Percentiles rank a stretch among this genome's conserved stretches.
Conservation (phyloP, 2,797 vertebrate genomes). For the Tragopan temminckii region DNA sequence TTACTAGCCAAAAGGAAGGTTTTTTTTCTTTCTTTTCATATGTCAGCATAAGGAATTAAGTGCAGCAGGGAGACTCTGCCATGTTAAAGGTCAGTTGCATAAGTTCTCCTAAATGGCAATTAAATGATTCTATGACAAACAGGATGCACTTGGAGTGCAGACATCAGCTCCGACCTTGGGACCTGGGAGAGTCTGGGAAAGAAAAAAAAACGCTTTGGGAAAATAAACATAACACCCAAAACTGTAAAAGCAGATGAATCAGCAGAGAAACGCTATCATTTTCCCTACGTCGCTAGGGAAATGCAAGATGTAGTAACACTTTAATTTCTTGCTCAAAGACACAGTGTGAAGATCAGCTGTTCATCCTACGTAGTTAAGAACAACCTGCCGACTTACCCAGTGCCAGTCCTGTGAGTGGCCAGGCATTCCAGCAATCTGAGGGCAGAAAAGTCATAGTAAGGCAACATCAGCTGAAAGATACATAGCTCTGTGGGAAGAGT, state of each 20-base stretch:
- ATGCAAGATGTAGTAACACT: slow-evolving; percentile 48
- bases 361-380: neutral
- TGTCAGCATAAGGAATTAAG: slow-evolving; percentile 64
- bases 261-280: slow-evolving; percentile 48
- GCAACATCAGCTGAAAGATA: neutral
- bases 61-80: slow-evolving; percentile 61
- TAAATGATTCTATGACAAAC: slow-evolving; percentile 78
- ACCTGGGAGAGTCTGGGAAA: slow-evolving; percentile 82
- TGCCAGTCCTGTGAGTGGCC: neutral
- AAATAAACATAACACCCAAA: slow-evolving; percentile 73
- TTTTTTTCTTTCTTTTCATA: slow-evolving; percentile 63
- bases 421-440: neutral
- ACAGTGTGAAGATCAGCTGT: slow-evolving; percentile 15
- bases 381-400: neutral
- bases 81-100: slow-evolving; percentile 80
- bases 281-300: neutral
- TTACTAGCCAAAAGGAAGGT: slow-evolving; percentile 45
- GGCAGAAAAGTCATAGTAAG: neutral
- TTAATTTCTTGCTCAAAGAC: slow-evolving; percentile 49
- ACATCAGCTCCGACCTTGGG: slow-evolving; percentile 72
- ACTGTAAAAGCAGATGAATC: slow-evolving; percentile 67
- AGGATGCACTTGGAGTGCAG: slow-evolving; percentile 69
- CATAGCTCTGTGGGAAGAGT: neutral
- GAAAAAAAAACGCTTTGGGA: slow-evolving; percentile 61
- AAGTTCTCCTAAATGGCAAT: slow-evolving; percentile 77